phyloP scores from a whole-genome alignment of 1,140 invertebrate species.

The Anthonomus grandis region DNA sequence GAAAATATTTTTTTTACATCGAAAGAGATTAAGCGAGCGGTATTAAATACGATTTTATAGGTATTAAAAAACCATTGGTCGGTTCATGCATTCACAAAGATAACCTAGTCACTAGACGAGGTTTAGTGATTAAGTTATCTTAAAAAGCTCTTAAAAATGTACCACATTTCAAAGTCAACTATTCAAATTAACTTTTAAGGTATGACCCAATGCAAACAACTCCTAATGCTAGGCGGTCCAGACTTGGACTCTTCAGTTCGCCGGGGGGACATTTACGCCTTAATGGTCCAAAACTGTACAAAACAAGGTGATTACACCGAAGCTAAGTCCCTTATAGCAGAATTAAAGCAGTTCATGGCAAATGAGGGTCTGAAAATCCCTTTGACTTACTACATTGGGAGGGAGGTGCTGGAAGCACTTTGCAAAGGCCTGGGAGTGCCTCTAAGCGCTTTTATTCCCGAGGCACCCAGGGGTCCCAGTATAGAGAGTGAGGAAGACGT shows the following conservation, averaged over 20 bases:
- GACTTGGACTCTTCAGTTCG: conserved; percentile 55
- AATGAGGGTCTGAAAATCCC: conserved; percentile 29
- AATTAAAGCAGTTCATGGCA: conserved; percentile 41
- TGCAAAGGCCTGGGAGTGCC: conserved; percentile 42
- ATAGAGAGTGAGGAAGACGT: conserved; percentile 35
- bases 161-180: too few relatives aligned
- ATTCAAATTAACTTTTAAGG: conserved; percentile 47
- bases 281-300: conserved; percentile 54
- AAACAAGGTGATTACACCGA: conserved; percentile 48
- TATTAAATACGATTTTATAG: too few relatives aligned
- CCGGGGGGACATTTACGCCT: conserved; percentile 55
- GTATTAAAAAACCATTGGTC: too few relatives aligned
- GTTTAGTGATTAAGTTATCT: too few relatives aligned
- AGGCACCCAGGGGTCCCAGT: conserved; percentile 5
- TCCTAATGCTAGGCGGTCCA: conserved; percentile 52
- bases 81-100: too few relatives aligned
- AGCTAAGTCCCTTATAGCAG: conserved; percentile 41
- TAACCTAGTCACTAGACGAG: too few relatives aligned
- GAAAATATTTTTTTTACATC: too few relatives aligned
- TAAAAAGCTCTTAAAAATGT: too few relatives aligned
- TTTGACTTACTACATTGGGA: conserved; percentile 47
- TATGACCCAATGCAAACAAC: conserved; percentile 55
- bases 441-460: conserved; percentile 35
- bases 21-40: too few relatives aligned
- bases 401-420: conserved; percentile 42